phyloP scores from a whole-genome alignment of 1,140 invertebrate species.

The Drosophila orosa region DNA sequence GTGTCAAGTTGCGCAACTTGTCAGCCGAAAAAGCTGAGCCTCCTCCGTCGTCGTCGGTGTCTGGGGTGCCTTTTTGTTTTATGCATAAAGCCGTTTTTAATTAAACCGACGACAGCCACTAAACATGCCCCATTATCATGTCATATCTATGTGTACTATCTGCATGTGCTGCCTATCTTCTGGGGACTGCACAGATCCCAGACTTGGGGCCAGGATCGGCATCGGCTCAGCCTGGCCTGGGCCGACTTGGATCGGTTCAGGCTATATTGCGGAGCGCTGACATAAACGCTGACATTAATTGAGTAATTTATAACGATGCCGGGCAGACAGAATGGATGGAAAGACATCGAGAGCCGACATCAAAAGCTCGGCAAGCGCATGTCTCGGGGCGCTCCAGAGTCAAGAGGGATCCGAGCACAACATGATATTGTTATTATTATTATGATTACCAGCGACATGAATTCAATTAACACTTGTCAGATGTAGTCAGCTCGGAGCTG shows the following conservation, averaged over 20 bases:
- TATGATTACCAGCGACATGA: slow-evolving; percentile 84
- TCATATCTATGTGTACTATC: slow-evolving; percentile 81
- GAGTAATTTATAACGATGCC: slow-evolving; percentile 83
- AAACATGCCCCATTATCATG: slow-evolving; percentile 82
- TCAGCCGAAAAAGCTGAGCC: slow-evolving; percentile 44
- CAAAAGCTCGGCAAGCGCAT: slow-evolving; percentile 74
- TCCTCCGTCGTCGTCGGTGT: not conserved
- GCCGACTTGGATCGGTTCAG: slow-evolving; percentile 5
- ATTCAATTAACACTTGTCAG: slow-evolving; percentile 84
- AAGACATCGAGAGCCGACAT: slow-evolving; percentile 58
- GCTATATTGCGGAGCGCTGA: slow-evolving; percentile 56
- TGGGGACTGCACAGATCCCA: not conserved
- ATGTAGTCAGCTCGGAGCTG: slow-evolving; percentile 57
- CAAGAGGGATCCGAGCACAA: slow-evolving; percentile 52
- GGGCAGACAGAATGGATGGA: slow-evolving; percentile 47
- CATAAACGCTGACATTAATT: slow-evolving; percentile 84
- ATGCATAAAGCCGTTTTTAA: slow-evolving; percentile 68
- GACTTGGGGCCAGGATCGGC: slow-evolving; percentile 21
- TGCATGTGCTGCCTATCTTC: slow-evolving; percentile 72
- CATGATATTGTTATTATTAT: slow-evolving; percentile 84
- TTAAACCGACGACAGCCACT: slow-evolving; percentile 77
- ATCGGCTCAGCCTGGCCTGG: not conserved
- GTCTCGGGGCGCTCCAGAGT: slow-evolving; percentile 64
- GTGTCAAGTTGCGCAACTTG: slow-evolving; percentile 81
- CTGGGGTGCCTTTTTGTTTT: slow-evolving; percentile 33